phyloP scores from a whole-genome alignment of 2,888 invertebrate genomes.

The Trichopria drosophilae region DNA sequence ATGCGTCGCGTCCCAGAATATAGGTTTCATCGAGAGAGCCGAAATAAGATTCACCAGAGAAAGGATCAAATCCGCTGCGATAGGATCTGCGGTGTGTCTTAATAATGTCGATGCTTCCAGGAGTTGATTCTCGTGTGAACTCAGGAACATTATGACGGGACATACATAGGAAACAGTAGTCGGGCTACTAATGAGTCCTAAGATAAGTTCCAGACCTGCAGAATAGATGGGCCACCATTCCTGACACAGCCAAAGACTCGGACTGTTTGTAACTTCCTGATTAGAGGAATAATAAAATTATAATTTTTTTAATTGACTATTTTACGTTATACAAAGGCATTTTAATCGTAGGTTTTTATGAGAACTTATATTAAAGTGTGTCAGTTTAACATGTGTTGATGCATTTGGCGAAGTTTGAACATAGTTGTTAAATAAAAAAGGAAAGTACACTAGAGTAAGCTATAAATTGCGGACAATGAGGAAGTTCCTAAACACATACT shows the following conservation, averaged over 20 bases:
- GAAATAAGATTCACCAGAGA: constrained; percentile 55
- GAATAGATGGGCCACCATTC: constrained; percentile 57
- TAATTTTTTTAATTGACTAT: constrained; percentile 1
- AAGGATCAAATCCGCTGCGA: constrained; percentile 53
- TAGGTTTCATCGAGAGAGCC: constrained; percentile 46
- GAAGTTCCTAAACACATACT: too few species aligned
- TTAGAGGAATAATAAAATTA: constrained; percentile 18
- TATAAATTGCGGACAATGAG: too few species aligned
- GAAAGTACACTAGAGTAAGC: too few species aligned
- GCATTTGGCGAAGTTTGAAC: too few species aligned
- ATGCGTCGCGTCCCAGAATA: constrained; percentile 50
- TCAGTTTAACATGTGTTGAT: too few species aligned
- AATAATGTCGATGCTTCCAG: constrained; percentile 52
- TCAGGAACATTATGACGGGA: constrained; percentile 47
- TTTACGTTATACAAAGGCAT: too few species aligned
- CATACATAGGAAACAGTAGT: constrained; percentile 42
- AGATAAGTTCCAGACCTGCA: constrained; percentile 51
- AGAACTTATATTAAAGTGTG: too few species aligned
- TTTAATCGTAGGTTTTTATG: too few species aligned
- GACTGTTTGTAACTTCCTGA: constrained; percentile 44
- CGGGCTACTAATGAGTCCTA: constrained; percentile 45
- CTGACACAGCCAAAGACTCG: constrained; percentile 51
- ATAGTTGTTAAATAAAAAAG: too few species aligned
- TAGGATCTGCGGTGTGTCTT: constrained; percentile 53
- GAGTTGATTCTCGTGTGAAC: constrained; percentile 52